Evolutionary conservation across 2,888 invertebrate genomes (phyloP).

Genomic region (Apantesis nais): DNA sequence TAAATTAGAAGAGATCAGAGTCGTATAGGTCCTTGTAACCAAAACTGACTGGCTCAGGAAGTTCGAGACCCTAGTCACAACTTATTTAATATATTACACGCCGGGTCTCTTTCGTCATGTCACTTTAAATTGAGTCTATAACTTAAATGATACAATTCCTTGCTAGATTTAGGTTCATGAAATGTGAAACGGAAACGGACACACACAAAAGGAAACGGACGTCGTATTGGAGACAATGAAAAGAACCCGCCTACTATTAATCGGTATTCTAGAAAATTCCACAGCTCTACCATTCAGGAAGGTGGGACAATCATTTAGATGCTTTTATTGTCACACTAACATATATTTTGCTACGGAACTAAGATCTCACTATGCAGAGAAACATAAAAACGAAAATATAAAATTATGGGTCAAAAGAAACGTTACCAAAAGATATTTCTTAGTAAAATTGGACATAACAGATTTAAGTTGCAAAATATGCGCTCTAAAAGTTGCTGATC

Average conservation of each 20-base stretch:
- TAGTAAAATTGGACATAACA: constrained; percentile 9
- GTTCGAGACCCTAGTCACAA: too few relatives aligned
- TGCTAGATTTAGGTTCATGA: not conserved
- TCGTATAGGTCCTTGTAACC: too few relatives aligned
- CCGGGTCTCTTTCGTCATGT: not conserved
- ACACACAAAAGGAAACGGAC: not conserved
- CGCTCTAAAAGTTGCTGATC: not conserved
- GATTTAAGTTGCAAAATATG: constrained; percentile 10
- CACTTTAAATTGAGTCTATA: not conserved
- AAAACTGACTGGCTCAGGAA: too few relatives aligned
- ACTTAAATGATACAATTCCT: not conserved
- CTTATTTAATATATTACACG: too few relatives aligned
- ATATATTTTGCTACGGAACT: constrained; percentile 4
- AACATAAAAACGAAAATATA: constrained; percentile 2
- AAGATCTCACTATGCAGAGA: constrained; percentile 7
- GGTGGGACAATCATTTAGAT: not conserved
- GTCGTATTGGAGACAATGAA: not conserved
- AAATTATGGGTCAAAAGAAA: not conserved
- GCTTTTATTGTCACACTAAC: constrained; percentile 1
- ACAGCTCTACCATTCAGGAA: constrained; percentile 11
- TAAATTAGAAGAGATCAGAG: too few relatives aligned
- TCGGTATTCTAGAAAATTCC: constrained; percentile 8
- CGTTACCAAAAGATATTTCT: not conserved
- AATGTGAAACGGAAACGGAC: not conserved
- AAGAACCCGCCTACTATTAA: not conserved